Conservation (phyloP, 2,113 vertebrate species). For the Setophaga petechia region DNA sequence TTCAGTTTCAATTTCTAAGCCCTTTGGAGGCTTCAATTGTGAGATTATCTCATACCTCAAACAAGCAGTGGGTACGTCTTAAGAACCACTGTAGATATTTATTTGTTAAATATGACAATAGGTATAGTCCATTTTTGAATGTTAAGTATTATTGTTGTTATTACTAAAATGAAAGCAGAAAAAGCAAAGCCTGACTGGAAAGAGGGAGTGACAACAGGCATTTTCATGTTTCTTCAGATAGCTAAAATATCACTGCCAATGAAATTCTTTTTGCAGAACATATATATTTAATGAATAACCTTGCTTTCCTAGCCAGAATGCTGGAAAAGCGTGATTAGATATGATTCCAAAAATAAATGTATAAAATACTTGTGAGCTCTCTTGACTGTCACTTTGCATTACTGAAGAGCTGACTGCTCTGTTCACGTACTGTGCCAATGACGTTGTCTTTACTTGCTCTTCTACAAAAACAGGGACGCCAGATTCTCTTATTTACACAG, state of each 20-base stretch:
- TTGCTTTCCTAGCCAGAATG: neutral
- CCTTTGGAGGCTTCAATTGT: neutral
- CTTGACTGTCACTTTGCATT: neutral
- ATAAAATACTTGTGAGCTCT: slow-evolving; percentile 23
- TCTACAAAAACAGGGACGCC: neutral
- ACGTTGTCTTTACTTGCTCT: neutral
- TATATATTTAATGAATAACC: slow-evolving; percentile 17
- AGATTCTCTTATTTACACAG: neutral
- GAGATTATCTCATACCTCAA: neutral
- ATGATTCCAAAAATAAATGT: neutral
- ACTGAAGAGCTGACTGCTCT: slow-evolving; percentile 36
- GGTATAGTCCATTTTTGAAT: neutral
- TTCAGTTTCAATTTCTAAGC: neutral
- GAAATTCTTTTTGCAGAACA: neutral
- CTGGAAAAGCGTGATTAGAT: neutral
- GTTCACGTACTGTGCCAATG: neutral
- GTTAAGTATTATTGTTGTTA: neutral
- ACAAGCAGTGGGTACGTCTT: neutral
- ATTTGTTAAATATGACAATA: neutral
- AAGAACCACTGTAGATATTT: neutral
- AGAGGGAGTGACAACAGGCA: neutral
- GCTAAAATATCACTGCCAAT: neutral
- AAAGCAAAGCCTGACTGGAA: neutral
- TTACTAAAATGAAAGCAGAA: neutral
- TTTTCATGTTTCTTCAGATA: neutral